Base-by-base conservation (phyloP, 2,113 vertebrate genomes). In the Neolamprologus longior region DNA sequence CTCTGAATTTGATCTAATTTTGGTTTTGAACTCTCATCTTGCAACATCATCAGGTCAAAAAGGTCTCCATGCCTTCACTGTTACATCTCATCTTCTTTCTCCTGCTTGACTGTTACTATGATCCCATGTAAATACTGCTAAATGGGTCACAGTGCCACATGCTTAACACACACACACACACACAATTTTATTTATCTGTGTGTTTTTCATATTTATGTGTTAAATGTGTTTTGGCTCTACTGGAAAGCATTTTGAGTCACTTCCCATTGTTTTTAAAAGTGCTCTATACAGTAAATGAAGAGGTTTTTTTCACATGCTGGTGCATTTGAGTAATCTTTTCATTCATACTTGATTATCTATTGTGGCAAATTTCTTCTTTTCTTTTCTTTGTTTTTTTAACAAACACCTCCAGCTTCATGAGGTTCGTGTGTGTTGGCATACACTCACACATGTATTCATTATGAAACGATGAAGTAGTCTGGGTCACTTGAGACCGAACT, bases 401-500 rank as follows among this genome's bases (percentile, higher is more conserved):
- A 40, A 82, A 61, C 13, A 17, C 45, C 40, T 57, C 10, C 33
- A 26, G 80, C 55, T 17, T 26, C 10, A 24, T 2, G 47, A 50
- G 63, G n/a, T 88, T 24, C 80, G 57, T 37, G 47, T 86, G 61
- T 61, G 80, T 42, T 80, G 47, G 19, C 71, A 84, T 42, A 26
- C 57, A 73, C 73, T n/a, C 40, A 47, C 47, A 52, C 28, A 40
- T 26, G 4, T 42, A 35, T 37, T 31, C 54, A 26, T 21, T 84
- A 45, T 50, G 86, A 8, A 80, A 86, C 84, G 90, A 88, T 88
- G 11, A 80, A 92, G 90, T 78, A 40, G 92, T 86, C 85, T 83
- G 88, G 14, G 92, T 84, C 79, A 95, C 84, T 86, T 90, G 92
- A 95, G 88, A 94, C 71, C 1, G 6, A 57, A 86, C 82, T 73